These are phyloP conservation scores for Virgularia gustaviana DNA, from an alignment of 92 coral and sea anemone genomes.

Conservation along the genomic window DNA sequence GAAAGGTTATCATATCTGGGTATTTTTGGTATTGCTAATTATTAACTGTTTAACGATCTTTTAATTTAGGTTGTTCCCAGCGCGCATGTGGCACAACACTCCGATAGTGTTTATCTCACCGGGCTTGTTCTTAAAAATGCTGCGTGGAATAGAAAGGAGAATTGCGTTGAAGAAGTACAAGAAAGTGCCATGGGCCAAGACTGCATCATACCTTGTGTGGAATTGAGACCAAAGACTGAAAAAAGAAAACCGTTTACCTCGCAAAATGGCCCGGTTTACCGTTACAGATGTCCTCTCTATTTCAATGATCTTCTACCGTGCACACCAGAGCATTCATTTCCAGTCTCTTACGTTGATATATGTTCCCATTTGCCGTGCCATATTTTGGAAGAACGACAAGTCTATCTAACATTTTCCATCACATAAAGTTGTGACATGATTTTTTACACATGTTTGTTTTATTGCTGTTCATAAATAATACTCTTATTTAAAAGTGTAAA, in stretches of 20 bases:
- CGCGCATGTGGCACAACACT: too few species aligned
- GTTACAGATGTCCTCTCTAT: constrained; percentile 14
- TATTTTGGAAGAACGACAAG: constrained; percentile 20
- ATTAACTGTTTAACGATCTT: too few species aligned
- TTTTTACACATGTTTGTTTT: neutral
- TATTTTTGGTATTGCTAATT: too few species aligned
- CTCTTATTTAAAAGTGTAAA: too few species aligned
- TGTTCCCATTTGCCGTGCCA: constrained; percentile 22
- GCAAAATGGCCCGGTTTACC: neutral
- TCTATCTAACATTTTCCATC: constrained; percentile 7
- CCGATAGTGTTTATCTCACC: constrained; percentile 69
- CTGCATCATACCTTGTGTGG: constrained; percentile 12
- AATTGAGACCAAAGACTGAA: constrained; percentile 2
- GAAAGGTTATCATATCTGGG: too few species aligned
- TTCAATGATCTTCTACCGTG: neutral
- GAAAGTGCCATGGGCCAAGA: too few species aligned
- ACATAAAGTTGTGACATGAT: neutral
- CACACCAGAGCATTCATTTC: neutral
- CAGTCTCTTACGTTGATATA: neutral
- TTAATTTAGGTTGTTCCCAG: constrained; percentile 54
- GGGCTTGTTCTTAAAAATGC: constrained; percentile 70
- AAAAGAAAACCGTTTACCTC: neutral
- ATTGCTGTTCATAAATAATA: too few species aligned
- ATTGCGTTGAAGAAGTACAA: constrained; percentile 43
- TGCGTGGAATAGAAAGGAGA: constrained; percentile 64